Evolutionary conservation across 2,888 invertebrate species (phyloP).

Genomic region (Idaea dimidiata): DNA sequence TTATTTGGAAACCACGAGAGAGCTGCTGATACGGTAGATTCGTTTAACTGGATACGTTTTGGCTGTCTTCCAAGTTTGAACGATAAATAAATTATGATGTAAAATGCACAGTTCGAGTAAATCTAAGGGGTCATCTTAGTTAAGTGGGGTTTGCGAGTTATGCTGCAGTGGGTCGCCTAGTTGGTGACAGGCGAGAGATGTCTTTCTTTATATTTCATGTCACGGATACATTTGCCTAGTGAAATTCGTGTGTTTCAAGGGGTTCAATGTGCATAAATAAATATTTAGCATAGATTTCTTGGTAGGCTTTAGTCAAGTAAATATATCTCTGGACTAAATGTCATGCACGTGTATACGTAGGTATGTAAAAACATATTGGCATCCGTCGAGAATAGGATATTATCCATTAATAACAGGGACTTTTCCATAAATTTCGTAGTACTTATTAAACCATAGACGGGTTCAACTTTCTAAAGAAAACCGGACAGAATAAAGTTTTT

Average conservation of each 20-base stretch:
- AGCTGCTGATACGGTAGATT: conserved; percentile 47
- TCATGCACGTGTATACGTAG: too few species aligned
- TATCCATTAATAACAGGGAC: too few species aligned
- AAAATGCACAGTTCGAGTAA: conserved; percentile 32
- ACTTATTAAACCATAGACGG: too few species aligned
- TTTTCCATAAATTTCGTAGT: too few species aligned
- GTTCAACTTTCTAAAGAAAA: too few species aligned
- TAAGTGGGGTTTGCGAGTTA: conserved; percentile 30
- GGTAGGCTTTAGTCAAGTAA: too few species aligned
- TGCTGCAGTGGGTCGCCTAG: conserved; percentile 20
- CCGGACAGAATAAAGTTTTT: too few species aligned
- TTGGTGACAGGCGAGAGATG: conserved; percentile 13
- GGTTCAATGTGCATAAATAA: too few species aligned
- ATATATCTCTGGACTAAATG: too few species aligned
- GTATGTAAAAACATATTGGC: too few species aligned
- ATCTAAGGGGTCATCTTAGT: conserved; percentile 26
- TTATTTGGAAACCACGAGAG: conserved; percentile 43
- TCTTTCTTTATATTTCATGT: not conserved
- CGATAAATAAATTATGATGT: conserved; percentile 48
- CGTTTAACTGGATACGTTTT: conserved; percentile 41
- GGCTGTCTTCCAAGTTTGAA: conserved; percentile 42
- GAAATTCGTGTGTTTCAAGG: not conserved
- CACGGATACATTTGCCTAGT: not conserved
- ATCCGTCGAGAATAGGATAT: too few species aligned
- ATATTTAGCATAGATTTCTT: too few species aligned